Evolutionary conservation across 1,140 invertebrate species (phyloP).

Genomic region (Diabrotica undecimpunctata): DNA sequence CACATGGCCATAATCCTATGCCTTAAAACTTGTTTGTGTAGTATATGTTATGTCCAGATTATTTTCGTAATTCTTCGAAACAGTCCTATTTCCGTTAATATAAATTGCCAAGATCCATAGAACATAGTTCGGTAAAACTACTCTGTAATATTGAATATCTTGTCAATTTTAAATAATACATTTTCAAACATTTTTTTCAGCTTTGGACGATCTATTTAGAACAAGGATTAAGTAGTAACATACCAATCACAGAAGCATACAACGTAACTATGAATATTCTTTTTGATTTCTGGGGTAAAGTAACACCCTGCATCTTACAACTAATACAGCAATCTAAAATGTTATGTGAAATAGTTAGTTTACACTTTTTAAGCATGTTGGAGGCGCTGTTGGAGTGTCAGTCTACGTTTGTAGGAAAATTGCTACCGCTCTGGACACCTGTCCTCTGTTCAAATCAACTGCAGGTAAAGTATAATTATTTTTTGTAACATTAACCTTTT

Average conservation of each 20-base stretch:
- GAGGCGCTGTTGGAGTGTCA: slow-evolving; percentile 95
- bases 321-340: slow-evolving; percentile 90
- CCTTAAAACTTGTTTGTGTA: no score
- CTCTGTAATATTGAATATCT: no score
- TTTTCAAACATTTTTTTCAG: slow-evolving; percentile 46
- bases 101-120: no score
- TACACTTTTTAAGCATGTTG: slow-evolving; percentile 93
- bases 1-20: no score
- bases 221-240: slow-evolving; percentile 68
- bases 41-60: no score
- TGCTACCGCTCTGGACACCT: slow-evolving; percentile 85
- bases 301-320: slow-evolving; percentile 92
- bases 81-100: no score
- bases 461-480: slow-evolving; percentile 58
- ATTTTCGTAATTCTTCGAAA: no score
- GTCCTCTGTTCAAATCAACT: slow-evolving; percentile 85
- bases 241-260: slow-evolving; percentile 65
- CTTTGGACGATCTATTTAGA: slow-evolving; percentile 99
- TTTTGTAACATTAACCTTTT: no score
- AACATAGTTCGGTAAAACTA: no score
- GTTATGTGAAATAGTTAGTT: slow-evolving; percentile 93
- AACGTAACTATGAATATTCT: slow-evolving; percentile 75
- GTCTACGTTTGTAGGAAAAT: slow-evolving; percentile 83
- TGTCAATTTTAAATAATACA: no score
- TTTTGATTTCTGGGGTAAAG: slow-evolving; percentile 98